Conservation (phyloP, 2,113 vertebrate species). For the Macroglossus sobrinus region DNA sequence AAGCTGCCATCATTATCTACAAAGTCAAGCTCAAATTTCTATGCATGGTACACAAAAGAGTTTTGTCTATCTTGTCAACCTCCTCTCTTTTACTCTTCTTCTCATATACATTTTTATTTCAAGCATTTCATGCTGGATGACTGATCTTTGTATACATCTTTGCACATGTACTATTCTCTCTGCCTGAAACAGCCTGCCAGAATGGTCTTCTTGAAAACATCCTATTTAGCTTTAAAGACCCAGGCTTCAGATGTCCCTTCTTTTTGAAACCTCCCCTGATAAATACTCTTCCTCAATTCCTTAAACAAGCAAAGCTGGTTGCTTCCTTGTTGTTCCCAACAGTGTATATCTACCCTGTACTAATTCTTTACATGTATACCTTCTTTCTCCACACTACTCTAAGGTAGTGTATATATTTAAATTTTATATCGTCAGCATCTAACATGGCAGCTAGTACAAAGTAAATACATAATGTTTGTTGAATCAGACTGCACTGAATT, state of each 20-base stretch:
- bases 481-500: not conserved
- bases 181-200: not conserved
- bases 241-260: not conserved
- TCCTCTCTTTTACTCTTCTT: not conserved
- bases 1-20: not conserved
- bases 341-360: not conserved
- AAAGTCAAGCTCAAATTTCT: not conserved
- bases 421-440: not conserved
- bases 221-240: not conserved
- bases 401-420: not conserved
- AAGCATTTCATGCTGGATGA: not conserved
- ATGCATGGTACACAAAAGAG: not conserved
- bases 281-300: not conserved
- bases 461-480: not conserved
- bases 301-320: not conserved
- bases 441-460: not conserved
- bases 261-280: not conserved
- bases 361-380: not conserved
- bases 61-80: not conserved
- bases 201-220: not conserved
- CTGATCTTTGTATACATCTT: not conserved
- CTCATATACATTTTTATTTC: not conserved
- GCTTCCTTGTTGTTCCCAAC: not conserved
- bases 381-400: not conserved
- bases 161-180: not conserved